phyloP scores from a whole-genome alignment of 1,140 invertebrate genomes.

The Drosophila sp. region DNA sequence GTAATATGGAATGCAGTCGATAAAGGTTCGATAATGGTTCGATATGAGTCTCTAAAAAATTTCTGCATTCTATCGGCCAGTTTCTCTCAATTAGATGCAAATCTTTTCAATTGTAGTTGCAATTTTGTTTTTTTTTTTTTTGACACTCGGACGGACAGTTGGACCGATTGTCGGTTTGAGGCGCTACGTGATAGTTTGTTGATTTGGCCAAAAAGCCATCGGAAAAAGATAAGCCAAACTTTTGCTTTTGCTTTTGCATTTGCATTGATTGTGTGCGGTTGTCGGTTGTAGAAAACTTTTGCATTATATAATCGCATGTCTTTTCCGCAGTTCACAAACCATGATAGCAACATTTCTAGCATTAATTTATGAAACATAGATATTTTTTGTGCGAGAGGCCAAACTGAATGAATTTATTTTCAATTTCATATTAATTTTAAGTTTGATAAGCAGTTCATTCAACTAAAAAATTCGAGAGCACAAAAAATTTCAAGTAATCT shows the following conservation, averaged over 20 bases:
- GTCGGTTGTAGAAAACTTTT: conserved; percentile 29
- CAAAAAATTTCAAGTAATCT: background rate
- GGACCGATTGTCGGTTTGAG: conserved; percentile 3
- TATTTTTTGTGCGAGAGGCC: background rate
- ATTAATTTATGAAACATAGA: background rate
- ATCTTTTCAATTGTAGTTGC: conserved; percentile 14
- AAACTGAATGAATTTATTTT: background rate
- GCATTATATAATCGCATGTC: conserved; percentile 28
- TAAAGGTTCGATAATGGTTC: conserved; percentile 29
- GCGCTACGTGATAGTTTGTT: conserved; percentile 56
- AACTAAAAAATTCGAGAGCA: background rate
- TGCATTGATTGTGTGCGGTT: conserved; percentile 61
- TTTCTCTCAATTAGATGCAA: conserved; percentile 48
- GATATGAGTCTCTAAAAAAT: conserved; percentile 28
- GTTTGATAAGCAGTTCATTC: background rate
- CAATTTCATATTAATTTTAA: background rate
- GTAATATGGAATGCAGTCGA: conserved; percentile 36
- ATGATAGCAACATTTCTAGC: background rate
- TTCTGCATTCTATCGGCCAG: conserved; percentile 6
- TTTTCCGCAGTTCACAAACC: conserved; percentile 50
- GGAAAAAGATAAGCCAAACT: conserved; percentile 54
- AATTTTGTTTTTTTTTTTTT: conserved; percentile 1
- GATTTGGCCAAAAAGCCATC: conserved; percentile 38
- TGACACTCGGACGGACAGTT: conserved; percentile 9
- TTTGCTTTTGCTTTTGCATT: conserved; percentile 27